These are phyloP conservation scores for Philereme vetulata DNA, from an alignment of 2,888 invertebrate species.

Conservation along the genomic window DNA sequence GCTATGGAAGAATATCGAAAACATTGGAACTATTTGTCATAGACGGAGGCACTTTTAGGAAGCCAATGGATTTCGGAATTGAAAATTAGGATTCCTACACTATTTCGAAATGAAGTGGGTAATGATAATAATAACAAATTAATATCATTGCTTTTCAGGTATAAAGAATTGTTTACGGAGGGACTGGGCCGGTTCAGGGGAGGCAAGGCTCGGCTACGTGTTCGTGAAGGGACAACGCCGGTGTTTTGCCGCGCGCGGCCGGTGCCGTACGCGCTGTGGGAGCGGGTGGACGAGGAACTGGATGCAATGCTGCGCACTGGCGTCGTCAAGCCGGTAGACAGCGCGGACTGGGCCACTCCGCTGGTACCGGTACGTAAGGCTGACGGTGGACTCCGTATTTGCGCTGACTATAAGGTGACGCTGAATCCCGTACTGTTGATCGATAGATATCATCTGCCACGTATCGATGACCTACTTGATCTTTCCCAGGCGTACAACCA, in stretches of 20 bases:
- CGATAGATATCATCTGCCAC: constrained; percentile 36
- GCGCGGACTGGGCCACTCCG: constrained; percentile 23
- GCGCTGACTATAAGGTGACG: constrained; percentile 26
- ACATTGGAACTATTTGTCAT: too few species aligned
- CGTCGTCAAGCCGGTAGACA: background rate
- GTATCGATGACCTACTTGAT: constrained; percentile 29
- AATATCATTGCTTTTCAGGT: background rate
- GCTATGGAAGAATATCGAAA: too few species aligned
- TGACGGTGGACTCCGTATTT: constrained; percentile 23
- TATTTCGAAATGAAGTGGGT: background rate
- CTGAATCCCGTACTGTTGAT: constrained; percentile 29
- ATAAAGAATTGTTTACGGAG: constrained; percentile 13
- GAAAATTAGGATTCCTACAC: constrained; percentile 1
- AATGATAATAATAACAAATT: background rate
- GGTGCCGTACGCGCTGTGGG: constrained; percentile 32
- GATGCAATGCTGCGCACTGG: constrained; percentile 27
- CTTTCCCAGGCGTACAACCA: constrained; percentile 37
- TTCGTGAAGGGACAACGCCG: constrained; percentile 37
- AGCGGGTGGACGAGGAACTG: constrained; percentile 25
- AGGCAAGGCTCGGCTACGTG: constrained; percentile 27
- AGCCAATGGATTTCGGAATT: constrained; percentile 10
- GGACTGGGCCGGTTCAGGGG: constrained; percentile 30
- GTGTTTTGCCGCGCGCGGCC: too few species aligned
- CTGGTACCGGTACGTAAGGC: constrained; percentile 22
- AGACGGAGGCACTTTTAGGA: constrained; percentile 1